phyloP scores from a whole-genome alignment of 2,888 invertebrate species.

The Nymphalis c-album region DNA sequence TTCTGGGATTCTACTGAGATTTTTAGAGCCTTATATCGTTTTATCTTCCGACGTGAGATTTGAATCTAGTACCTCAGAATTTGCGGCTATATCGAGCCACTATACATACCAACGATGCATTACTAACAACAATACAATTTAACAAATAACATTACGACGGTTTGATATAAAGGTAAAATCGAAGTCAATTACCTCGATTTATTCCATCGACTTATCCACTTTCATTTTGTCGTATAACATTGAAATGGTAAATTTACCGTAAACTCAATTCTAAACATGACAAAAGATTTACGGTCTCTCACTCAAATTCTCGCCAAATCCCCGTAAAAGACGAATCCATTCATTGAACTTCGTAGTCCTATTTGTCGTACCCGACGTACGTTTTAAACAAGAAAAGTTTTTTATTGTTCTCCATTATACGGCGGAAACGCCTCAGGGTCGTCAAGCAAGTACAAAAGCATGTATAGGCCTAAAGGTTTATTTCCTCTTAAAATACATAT shows the following conservation, averaged over 20 bases:
- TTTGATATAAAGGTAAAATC: not conserved
- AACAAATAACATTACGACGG: no score
- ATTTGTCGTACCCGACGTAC: slow-evolving; percentile 40
- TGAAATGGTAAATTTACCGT: slow-evolving; percentile 31
- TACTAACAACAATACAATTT: no score
- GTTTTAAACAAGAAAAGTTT: slow-evolving; percentile 44
- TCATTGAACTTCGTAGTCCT: slow-evolving; percentile 36
- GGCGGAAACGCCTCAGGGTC: slow-evolving; percentile 26
- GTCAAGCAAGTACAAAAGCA: no score
- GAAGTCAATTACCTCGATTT: not conserved
- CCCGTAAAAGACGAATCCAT: slow-evolving; percentile 31
- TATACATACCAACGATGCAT: no score
- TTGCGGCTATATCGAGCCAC: no score
- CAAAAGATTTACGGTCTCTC: slow-evolving; percentile 37
- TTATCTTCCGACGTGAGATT: no score
- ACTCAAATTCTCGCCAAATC: slow-evolving; percentile 30
- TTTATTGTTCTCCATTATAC: slow-evolving; percentile 39
- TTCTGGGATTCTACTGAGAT: no score
- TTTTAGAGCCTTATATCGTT: no score
- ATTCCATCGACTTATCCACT: slow-evolving; percentile 22
- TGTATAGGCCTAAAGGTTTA: slow-evolving; percentile 27
- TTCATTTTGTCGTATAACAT: slow-evolving; percentile 15
- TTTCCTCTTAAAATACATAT: slow-evolving; percentile 7
- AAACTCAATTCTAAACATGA: slow-evolving; percentile 33
- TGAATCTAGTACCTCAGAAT: no score